Base-by-base conservation (phyloP, 1,140 invertebrate genomes). In the Ganaspis sp. region DNA sequence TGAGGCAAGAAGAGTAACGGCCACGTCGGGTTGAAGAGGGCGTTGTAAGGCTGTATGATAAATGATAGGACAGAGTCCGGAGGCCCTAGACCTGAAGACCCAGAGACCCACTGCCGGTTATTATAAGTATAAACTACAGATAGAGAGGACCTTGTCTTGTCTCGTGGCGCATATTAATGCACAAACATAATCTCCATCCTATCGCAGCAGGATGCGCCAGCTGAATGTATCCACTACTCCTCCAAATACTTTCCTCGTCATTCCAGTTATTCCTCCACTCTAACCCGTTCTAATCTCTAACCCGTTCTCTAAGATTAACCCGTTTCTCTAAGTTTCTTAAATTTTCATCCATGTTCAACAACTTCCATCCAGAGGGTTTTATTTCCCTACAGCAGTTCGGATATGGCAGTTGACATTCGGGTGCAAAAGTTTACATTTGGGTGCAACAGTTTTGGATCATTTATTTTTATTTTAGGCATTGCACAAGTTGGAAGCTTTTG, bases 101-200 rank as follows among this genome's bases (percentile, higher is more conserved):
- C 84, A 89, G 77, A 87, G 87, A 90, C 88, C 88, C 86, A 89
- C 83, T 86, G 81, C 76, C 80, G 76, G 70, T n/a, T 12, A 74
- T 64, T 64, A 26, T 78, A 75, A 73, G 77, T 64, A 64, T 78
- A 75, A 73, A 77, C 83, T 82, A 73, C 81, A 79, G 77, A 86
- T 76, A 82, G 79, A 84, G 76, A 86, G 83, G 81, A 85, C 83
- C 85, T 86, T 85, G 87, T 85, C 87, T 89, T 87, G 87, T 87
- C 86, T 85, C 83, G 78, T 81, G 81, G 84, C 87, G 87, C 86
- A 90, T 90, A 90, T 91, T 91, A 91, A 91, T 90, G 86, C 87
- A 88, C 86, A 88, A 88, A 87, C 82, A 86, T 90, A 91, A 91
- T 91, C 88, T n/a, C 58, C 12, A 87, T 85, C 83, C 86, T 84